A percentile compares a stretch with the other conserved stretches of the same genome.
These are phyloP conservation scores for Eumeta japonica DNA, from an alignment of 1,140 invertebrate genomes.

Conservation along the genomic window DNA sequence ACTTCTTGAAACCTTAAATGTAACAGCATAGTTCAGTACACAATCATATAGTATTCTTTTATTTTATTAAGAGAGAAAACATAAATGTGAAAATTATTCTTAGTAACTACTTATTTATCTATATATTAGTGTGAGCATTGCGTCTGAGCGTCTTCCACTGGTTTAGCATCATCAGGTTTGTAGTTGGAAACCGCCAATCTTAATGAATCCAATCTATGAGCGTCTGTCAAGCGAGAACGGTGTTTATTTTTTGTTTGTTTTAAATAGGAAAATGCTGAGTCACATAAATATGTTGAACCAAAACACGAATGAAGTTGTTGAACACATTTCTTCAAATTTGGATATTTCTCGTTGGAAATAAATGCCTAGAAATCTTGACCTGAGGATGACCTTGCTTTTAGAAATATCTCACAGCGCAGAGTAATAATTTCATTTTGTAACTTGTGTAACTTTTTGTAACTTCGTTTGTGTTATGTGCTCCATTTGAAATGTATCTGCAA, in stretches of 20 bases:
- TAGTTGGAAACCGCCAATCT: constrained; percentile 16
- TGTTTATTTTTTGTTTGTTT: constrained; percentile 15
- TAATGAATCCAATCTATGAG: constrained; percentile 19
- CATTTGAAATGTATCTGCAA: constrained; percentile 17
- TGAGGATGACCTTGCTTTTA: constrained; percentile 20
- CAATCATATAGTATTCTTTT: no score
- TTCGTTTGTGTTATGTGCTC: no score
- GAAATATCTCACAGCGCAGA: constrained; percentile 23
- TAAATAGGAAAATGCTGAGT: constrained; percentile 19
- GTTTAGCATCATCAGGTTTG: constrained; percentile 16
- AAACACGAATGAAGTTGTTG: constrained; percentile 22
- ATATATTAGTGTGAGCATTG: no score
- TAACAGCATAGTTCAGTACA: no score
- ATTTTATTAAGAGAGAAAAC: no score
- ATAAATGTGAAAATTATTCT: no score
- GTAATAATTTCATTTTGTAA: constrained; percentile 24
- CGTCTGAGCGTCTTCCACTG: no score
- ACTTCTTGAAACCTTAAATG: no score
- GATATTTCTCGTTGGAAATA: constrained; percentile 24
- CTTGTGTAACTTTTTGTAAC: no score
- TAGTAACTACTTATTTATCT: no score
- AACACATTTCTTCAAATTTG: constrained; percentile 27
- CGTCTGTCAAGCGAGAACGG: constrained; percentile 18
- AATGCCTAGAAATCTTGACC: constrained; percentile 24
- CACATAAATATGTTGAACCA: constrained; percentile 27